Evolutionary conservation across 2,797 vertebrate genomes (phyloP), one percentile per base, ranked within the genome.

Genomic region (Spondyliosoma cantharus): DNA sequence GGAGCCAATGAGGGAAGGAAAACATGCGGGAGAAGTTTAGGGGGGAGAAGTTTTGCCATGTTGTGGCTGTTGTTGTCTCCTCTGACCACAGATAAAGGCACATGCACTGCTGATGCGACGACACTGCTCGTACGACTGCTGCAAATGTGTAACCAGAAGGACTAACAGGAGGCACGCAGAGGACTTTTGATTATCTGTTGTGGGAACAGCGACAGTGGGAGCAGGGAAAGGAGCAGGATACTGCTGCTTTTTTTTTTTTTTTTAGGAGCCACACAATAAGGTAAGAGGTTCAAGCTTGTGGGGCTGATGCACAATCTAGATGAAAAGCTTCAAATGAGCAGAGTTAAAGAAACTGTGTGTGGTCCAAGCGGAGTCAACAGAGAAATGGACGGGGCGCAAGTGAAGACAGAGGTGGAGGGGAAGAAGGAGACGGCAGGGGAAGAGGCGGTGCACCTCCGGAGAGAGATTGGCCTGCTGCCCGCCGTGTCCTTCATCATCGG

Each of bases 401-500:
- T 15, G 19, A 84, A 70, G 62, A 75, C 56, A 24, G 42, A 62
- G 25, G 69, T 67, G 14, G 82, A 64, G 0, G 73, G 50, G 19
- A 46, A 27, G 43, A 77, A 81, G 7, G 69, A 63, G 58, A 85
- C 82, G 77, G 32, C 16, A 0, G 78, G 71, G 0, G 89, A 85
- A 19, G 89, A 93, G 15, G 83, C 65, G 5, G 89, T 97, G 69
- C 94, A 94, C 72, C 93, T 97, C 29, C 92, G 93, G 81, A 94
- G 95, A 50, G 93, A 94, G 76, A 96, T 97, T 17, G 92, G 95
- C 62, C 89, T 96, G 80, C 81, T 96, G 85, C 82, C 96, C 0
- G 95, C 96, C 8, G 88, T 94, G 75, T 95, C 92, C 0, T 92
- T 97, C 42, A 93, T 97, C 80, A 91, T 96, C 0, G 96, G 96